Evolutionary conservation across 1,140 invertebrate genomes (phyloP), one percentile per base, ranked within the genome.

Genomic region (Apolygus lucorum): DNA sequence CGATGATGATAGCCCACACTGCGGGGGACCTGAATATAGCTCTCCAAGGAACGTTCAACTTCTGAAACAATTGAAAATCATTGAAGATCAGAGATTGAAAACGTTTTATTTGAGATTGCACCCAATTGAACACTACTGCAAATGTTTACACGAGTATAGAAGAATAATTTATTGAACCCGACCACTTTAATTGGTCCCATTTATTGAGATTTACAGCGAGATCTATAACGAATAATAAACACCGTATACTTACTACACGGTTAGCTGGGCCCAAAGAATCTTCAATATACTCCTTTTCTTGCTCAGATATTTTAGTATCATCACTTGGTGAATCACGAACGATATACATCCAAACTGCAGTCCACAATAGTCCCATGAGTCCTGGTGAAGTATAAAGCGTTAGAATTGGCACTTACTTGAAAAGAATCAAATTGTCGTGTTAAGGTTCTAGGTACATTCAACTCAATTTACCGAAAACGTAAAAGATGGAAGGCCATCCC

Each of bases 1-100:
- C 92, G 21, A 87, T 84, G 25, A 92, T 86, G 65, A 95, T 93
- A 0, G 94, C 93, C 90, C 93, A 96, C 1, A 96, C 91, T 0
- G 94, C 87, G 52, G 83, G 81, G 0, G 93, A 96, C 0, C 83
- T 88, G 22, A 96, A 78, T 74, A 96, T 92, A 2, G 83, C 79
- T 62, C 82, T 84, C 93, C 93, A 95, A 0, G 92, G 92, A 77
- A 74, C 52, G 25, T 54, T 65, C 13, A 73, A 17, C 59, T 67
- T 73, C 73, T 72, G 17, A 21, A 29, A 49, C 1, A 69, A 24
- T 42, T 8, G 17, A 42, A 8, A 17, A 42, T 8, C 17, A 42
- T 42, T 42, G 34, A 42, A 4, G 34, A 59, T n/a, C n/a, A n/a
- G n/a, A n/a, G n/a, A n/a, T n/a, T n/a, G n/a, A n/a, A n/a, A n/a